phyloP scores from a whole-genome alignment of 2,888 invertebrate species.

The Prosapia bicincta region DNA sequence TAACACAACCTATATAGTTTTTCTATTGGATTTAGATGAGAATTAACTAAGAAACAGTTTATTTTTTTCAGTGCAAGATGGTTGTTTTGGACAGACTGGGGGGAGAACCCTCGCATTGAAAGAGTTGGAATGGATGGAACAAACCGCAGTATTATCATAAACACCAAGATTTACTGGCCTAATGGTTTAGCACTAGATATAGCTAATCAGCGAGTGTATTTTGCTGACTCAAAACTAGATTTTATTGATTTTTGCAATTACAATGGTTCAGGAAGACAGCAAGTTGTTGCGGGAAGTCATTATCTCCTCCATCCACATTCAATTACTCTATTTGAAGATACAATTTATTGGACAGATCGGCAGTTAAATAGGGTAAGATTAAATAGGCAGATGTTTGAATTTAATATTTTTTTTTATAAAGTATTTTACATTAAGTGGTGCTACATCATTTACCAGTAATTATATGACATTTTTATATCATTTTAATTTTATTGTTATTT shows the following conservation, averaged over 20 bases:
- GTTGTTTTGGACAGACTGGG: slow-evolving; percentile 99
- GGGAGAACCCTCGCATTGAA: slow-evolving; percentile 94
- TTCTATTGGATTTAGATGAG: slow-evolving; percentile 12
- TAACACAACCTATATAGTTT: too few relatives aligned
- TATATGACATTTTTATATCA: too few relatives aligned
- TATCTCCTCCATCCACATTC: slow-evolving; percentile 95
- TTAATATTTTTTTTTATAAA: too few relatives aligned
- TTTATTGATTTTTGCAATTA: slow-evolving; percentile 98
- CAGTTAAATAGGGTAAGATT: slow-evolving; percentile 78
- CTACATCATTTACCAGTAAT: too few relatives aligned
- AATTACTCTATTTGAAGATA: slow-evolving; percentile 91
- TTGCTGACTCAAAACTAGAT: slow-evolving; percentile 95
- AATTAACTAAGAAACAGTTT: not conserved
- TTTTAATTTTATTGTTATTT: too few relatives aligned
- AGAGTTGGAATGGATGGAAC: slow-evolving; percentile 95
- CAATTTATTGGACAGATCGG: slow-evolving; percentile 94
- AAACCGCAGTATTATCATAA: slow-evolving; percentile 77
- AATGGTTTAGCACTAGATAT: slow-evolving; percentile 96
- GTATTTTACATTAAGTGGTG: too few relatives aligned
- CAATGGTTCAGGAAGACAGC: slow-evolving; percentile 86
- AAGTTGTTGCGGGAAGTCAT: slow-evolving; percentile 83
- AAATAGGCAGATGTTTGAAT: too few relatives aligned
- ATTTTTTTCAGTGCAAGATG: slow-evolving; percentile 54
- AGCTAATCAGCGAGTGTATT: slow-evolving; percentile 89
- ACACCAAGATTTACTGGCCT: slow-evolving; percentile 97